phyloP scores from a whole-genome alignment of 2,113 vertebrate species.

The Phalacrocorax pelagicus region DNA sequence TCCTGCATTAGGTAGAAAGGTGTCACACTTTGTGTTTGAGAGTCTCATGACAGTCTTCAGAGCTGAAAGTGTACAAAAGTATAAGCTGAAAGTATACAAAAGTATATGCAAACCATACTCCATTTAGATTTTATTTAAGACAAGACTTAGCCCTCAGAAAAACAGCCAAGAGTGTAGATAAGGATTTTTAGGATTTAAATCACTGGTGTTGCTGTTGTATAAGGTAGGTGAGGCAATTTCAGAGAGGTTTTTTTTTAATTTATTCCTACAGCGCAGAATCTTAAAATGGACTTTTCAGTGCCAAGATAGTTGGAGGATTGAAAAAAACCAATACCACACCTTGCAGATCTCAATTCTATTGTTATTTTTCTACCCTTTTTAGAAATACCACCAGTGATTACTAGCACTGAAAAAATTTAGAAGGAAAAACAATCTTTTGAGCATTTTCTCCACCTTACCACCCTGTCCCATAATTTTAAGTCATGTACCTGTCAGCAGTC shows the following conservation, averaged over 20 bases:
- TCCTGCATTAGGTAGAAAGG: neutral
- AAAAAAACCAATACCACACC: neutral
- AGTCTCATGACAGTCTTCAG: neutral
- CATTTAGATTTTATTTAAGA: neutral
- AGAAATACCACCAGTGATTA: neutral
- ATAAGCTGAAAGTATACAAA: neutral
- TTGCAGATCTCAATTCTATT: neutral
- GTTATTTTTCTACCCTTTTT: neutral
- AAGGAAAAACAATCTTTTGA: neutral
- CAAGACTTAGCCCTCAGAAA: neutral
- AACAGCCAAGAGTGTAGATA: neutral
- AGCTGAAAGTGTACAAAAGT: neutral
- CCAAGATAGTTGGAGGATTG: neutral
- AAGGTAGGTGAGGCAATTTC: neutral
- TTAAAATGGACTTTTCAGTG: neutral
- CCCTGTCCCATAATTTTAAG: neutral
- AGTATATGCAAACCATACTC: neutral
- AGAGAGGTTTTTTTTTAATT: neutral
- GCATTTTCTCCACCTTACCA: neutral
- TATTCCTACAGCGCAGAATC: neutral
- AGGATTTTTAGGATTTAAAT: neutral
- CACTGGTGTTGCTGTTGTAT: neutral
- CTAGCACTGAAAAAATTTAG: neutral
- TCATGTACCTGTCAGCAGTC: neutral
- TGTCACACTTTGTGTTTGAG: neutral